Conservation (phyloP, 2,797 vertebrate genomes). For the Hylomyscus alleni region DNA sequence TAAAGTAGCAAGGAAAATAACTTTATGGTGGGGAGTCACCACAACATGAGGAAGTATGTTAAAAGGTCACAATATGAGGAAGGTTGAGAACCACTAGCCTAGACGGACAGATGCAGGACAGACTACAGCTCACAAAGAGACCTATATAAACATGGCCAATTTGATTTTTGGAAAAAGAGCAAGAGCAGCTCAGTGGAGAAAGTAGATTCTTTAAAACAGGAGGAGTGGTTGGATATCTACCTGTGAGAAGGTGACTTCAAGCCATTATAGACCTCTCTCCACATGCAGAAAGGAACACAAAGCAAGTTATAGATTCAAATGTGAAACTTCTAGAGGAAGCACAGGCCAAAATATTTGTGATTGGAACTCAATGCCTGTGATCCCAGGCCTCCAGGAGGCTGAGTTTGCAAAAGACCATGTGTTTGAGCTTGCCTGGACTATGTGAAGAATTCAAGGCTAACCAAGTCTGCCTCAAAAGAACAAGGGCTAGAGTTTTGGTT, state of each 20-base stretch:
- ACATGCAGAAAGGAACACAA: neutral
- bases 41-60: neutral
- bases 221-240: neutral
- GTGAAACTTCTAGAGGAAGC: conserved; percentile 51
- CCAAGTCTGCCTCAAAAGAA: neutral
- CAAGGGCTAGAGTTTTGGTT: neutral
- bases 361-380: neutral
- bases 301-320: neutral
- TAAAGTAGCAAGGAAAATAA: neutral
- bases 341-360: conserved; percentile 8
- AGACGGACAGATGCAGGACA: neutral
- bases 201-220: conserved; percentile 16
- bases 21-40: neutral
- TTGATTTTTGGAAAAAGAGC: neutral
- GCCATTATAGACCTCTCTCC: neutral
- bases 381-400: neutral
- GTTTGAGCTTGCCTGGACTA: neutral
- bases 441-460: neutral
- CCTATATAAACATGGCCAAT: neutral
- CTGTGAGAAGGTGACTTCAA: neutral
- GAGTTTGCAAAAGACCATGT: neutral
- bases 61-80: neutral
- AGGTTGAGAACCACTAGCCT: neutral
- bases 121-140: conserved; percentile 25
- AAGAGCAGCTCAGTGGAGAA: neutral